Base-by-base conservation (phyloP, 2,113 vertebrate genomes). In the Vulpes vulpes region DNA sequence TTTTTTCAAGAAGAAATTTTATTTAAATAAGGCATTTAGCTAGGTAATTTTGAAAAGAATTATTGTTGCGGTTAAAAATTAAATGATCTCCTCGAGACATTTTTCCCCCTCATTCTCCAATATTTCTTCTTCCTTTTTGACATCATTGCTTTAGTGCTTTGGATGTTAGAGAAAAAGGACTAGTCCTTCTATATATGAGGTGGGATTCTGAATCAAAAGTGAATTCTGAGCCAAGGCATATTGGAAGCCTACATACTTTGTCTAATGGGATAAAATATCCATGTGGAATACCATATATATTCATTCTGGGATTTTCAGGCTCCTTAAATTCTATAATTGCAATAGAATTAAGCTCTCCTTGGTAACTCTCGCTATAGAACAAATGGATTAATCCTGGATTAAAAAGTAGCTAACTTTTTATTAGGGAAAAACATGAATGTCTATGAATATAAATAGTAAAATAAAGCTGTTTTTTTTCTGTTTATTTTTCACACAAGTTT, bases 41-140 rank as follows among this genome's bases (percentile, higher is more conserved):
- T 89, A 67, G 19, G 35, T 86, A 79, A 51, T 92, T 95, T 92
- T 65, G 25, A 59, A 95, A 92, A 86, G 73, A 89, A 80, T 81
- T 64, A 43, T 67, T 86, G 30, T 32, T 91, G 35, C 1, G 1
- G 16, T 85, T 79, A 79, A 92, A 96, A 94, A 76, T 78, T 82
- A 81, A 94, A 89, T 67, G 23, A 71, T 90, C 10, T 91, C 76
- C 19, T 89, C 0, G 67, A 74, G 79, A 89, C 27, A 25, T 53
- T 51, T 79, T 20, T 15, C 9, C 67, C 38, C 14, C 27, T 67
- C 23, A 11, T 53, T 84, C 64, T 85, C 19, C 15, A 94, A 80
- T 81, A 94, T 80, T 80, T 91, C 59, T 79, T 85, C 53, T 95
- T 76, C 12, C 16, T 4, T 43, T 73, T 95, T 94, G 64, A 85